Percentiles rank a stretch among this genome's conserved stretches.
phyloP scores from a whole-genome alignment of 2,888 invertebrate species.

The Meiosimyza decipiens region DNA sequence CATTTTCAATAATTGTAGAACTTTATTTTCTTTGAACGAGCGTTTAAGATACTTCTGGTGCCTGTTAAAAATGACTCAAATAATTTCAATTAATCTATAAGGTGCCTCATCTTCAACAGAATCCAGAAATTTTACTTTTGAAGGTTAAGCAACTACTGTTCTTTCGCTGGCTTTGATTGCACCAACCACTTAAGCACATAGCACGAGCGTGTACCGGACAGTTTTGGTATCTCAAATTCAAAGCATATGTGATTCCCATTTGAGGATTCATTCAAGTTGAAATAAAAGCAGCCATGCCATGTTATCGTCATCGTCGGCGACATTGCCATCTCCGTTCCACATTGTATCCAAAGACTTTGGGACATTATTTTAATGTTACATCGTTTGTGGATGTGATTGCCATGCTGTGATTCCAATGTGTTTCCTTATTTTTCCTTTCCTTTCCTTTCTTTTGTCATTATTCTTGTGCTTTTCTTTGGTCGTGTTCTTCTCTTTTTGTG shows the following conservation, averaged over 20 bases:
- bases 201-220: constrained; percentile 1
- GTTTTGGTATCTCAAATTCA: constrained; percentile 34
- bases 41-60: no score
- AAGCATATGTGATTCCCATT: constrained; percentile 45
- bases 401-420: constrained; percentile 21
- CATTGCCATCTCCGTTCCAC: no score
- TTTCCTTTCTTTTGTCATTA: not conserved
- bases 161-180: not conserved
- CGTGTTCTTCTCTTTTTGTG: not conserved
- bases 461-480: constrained; percentile 9
- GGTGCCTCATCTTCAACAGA: no score
- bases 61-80: no score
- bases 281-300: constrained; percentile 53
- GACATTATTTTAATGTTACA: constrained; percentile 56
- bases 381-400: constrained; percentile 34
- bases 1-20: no score
- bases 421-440: not conserved
- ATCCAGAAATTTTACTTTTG: no score
- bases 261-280: constrained; percentile 61
- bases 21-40: no score
- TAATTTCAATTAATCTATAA: no score
- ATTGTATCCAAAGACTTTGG: no score
- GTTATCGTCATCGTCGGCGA: constrained; percentile 55
- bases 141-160: not conserved
- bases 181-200: not conserved